Evolutionary conservation across 1,140 invertebrate species (phyloP).

Genomic region (Macrocentrus cingulum): DNA sequence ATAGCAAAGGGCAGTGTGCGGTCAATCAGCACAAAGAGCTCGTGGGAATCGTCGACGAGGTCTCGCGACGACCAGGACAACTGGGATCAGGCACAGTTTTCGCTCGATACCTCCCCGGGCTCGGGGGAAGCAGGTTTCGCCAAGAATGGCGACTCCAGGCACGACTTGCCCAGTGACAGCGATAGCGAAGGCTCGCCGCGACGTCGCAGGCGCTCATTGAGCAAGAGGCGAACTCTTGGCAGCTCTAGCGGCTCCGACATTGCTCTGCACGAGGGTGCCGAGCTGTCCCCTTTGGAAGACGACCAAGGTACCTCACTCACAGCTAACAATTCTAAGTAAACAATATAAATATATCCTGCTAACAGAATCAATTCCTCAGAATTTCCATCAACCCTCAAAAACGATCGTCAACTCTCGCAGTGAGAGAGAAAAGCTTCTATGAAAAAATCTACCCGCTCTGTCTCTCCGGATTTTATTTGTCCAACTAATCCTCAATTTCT

Average conservation of each 20-base stretch:
- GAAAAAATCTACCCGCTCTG: background rate
- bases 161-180: slow-evolving; percentile 50
- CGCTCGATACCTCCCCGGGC: slow-evolving; percentile 49
- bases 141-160: slow-evolving; percentile 43
- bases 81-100: slow-evolving; percentile 51
- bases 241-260: slow-evolving; percentile 68
- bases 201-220: slow-evolving; percentile 47
- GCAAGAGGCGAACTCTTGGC: slow-evolving; percentile 59
- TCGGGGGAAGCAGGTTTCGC: slow-evolving; percentile 48
- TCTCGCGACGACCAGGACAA: slow-evolving; percentile 37
- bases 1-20: slow-evolving; percentile 27
- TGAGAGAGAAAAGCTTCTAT: slow-evolving; percentile 8
- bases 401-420: slow-evolving; percentile 2
- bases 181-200: slow-evolving; percentile 50
- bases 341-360: slow-evolving; percentile 58
- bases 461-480: too few species aligned
- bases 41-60: slow-evolving; percentile 34
- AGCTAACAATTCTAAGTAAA: slow-evolving; percentile 59
- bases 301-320: slow-evolving; percentile 58
- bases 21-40: slow-evolving; percentile 20
- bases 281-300: slow-evolving; percentile 59
- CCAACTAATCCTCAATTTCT: too few species aligned
- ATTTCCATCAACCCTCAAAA: background rate
- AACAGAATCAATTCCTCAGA: slow-evolving; percentile 23
- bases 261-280: slow-evolving; percentile 64